Evolutionary conservation across 2,113 vertebrate species (phyloP).

Genomic region (Ictalurus punctatus): DNA sequence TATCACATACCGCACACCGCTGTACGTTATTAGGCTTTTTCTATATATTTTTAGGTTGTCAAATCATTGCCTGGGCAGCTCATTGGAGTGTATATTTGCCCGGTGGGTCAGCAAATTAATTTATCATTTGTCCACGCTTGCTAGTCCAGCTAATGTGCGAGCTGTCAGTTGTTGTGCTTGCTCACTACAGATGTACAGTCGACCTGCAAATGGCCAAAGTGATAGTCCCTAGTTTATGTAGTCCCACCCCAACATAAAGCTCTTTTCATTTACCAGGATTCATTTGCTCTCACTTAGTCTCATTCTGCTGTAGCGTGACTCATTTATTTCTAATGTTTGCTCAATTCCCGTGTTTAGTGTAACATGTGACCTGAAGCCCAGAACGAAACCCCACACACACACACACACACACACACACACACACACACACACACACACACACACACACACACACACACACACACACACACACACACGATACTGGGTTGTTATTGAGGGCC

Average conservation of each 20-base stretch:
- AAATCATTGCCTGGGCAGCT: not conserved
- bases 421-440: not conserved
- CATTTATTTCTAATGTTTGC: not conserved
- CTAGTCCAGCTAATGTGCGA: not conserved
- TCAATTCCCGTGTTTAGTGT: not conserved
- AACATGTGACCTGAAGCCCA: not conserved
- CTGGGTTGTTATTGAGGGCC: not conserved
- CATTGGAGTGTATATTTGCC: not conserved
- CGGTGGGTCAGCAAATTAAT: not conserved
- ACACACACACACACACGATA: not conserved
- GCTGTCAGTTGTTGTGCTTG: no score
- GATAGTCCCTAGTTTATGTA: not conserved
- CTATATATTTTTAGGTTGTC: not conserved
- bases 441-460: not conserved
- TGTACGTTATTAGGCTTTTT: not conserved
- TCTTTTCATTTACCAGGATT: not conserved
- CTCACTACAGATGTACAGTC: not conserved
- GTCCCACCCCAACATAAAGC: not conserved
- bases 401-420: not conserved
- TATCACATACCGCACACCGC: not conserved
- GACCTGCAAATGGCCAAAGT: not conserved
- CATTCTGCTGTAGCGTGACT: not conserved
- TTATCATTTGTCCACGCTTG: not conserved
- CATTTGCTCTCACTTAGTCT: not conserved
- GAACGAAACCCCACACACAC: not conserved